Percentiles rank a stretch among this genome's conserved stretches.
phyloP scores from a whole-genome alignment of 1,140 invertebrate genomes.

The Heterodera carotae region DNA sequence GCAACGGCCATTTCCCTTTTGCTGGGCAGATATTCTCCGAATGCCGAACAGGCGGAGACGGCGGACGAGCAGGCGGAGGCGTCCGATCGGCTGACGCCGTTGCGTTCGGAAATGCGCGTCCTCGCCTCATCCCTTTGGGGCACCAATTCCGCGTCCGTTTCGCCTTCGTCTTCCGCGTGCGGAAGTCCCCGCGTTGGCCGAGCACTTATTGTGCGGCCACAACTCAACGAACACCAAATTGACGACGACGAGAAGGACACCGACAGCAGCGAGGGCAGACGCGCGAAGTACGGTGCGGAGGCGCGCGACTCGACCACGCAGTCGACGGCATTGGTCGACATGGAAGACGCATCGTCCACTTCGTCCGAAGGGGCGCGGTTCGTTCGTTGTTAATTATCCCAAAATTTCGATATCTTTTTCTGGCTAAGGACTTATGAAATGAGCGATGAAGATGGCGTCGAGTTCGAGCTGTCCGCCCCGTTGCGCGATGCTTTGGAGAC shows the following conservation, averaged over 20 bases:
- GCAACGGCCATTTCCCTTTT: background rate
- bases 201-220: slow-evolving; percentile 20
- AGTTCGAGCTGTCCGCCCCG: slow-evolving; percentile 36
- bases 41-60: slow-evolving; percentile 42
- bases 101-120: slow-evolving; percentile 51
- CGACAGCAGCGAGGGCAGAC: background rate
- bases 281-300: background rate
- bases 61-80: slow-evolving; percentile 49
- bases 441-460: slow-evolving; percentile 40
- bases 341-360: slow-evolving; percentile 17
- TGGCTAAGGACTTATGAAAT: slow-evolving; percentile 36
- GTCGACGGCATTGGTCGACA: background rate
- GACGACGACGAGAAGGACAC: slow-evolving; percentile 33
- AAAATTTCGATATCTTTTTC: background rate
- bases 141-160: background rate
- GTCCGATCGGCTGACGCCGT: slow-evolving; percentile 48
- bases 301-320: background rate
- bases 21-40: slow-evolving; percentile 16
- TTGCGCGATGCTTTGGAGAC: slow-evolving; percentile 34
- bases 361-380: slow-evolving; percentile 21
- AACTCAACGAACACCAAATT: background rate
- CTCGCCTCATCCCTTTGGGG: slow-evolving; percentile 26
- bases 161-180: slow-evolving; percentile 22
- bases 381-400: background rate
- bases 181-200: slow-evolving; percentile 21